Conservation (phyloP, 1,140 invertebrate genomes). For the Globodera ellingtonae region DNA sequence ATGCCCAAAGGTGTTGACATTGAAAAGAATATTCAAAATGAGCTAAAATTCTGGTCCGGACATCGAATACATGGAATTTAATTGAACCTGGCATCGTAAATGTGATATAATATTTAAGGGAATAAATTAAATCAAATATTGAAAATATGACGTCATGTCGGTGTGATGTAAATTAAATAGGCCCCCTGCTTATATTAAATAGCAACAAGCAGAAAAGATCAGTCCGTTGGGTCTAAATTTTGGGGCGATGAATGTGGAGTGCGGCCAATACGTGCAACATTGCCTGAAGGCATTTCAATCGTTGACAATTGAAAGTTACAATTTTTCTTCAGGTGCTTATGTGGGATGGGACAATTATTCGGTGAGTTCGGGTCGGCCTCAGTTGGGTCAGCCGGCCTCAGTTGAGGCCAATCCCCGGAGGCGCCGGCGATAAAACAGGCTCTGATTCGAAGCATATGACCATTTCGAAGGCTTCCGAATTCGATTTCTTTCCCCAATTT, state of each 20-base stretch:
- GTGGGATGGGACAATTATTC: constrained; percentile 11
- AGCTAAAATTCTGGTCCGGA: no score
- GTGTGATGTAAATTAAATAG: no score
- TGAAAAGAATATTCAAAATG: no score
- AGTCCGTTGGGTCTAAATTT: not conserved
- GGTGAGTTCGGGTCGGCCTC: not conserved
- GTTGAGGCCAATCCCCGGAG: not conserved
- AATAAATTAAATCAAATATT: no score
- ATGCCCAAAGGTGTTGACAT: no score
- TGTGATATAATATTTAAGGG: no score
- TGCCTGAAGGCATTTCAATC: constrained; percentile 6
- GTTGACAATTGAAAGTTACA: not conserved
- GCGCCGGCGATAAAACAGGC: not conserved
- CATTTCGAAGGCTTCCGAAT: not conserved
- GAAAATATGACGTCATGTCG: no score
- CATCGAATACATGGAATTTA: no score
- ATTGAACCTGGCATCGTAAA: no score
- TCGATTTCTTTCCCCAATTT: not conserved
- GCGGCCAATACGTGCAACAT: constrained; percentile 11
- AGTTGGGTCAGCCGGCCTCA: not conserved
- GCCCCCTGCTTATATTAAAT: no score
- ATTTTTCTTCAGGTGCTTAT: not conserved
- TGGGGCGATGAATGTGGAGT: constrained; percentile 4
- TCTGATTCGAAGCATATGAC: not conserved
- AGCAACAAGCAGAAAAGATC: not conserved